Evolutionary conservation across 2,888 invertebrate species (phyloP), one percentile per base, ranked within the genome.

Genomic region (Teinopalpus imperialis): DNA sequence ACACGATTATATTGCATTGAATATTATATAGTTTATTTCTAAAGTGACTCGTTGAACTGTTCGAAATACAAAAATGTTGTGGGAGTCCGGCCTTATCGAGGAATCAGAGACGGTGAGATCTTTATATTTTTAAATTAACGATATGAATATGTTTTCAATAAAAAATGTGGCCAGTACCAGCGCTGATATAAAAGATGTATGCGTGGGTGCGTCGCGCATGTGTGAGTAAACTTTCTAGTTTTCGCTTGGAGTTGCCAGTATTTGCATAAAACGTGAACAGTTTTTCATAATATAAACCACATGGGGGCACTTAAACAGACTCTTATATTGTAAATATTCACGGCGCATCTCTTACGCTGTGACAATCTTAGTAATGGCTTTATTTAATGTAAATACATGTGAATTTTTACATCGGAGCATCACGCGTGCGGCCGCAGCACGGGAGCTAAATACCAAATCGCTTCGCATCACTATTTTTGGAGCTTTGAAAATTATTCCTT

Each of bases 181-280:
- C 40, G 8, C 9, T 16, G 10, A 13, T 6, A 21, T 13, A 10
- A 5, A 13, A 8, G 16, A 8, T 42, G 56, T 61, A 60, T 62
- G 59, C 62, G 62, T 59, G 69, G 46, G 57, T 52, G 59, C 39
- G 49, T 13, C 45, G 62, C 49, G 57, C 64, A 61, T 64, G 85
- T 74, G 83, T 75, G 81, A 37, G 81, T 74, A 71, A 66, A 88
- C 88, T 88, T 88, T 88, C 88, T 88, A 88, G 88, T 87, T 86
- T 87, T 86, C 88, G 86, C 86, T 82, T 75, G 76, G 64, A 66
- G 78, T 69, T 74, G 70, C 60, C 59, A 69, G 70, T 79, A 87
- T 88, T 87, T 82, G 81, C 88, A 87, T 87, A 81, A 81, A 77
- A 88, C 88, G 88, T 87, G 88, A 79, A 80, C 70, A 74, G 86